Conservation (phyloP, 2,888 invertebrate species). For the Rhagium mordax region DNA sequence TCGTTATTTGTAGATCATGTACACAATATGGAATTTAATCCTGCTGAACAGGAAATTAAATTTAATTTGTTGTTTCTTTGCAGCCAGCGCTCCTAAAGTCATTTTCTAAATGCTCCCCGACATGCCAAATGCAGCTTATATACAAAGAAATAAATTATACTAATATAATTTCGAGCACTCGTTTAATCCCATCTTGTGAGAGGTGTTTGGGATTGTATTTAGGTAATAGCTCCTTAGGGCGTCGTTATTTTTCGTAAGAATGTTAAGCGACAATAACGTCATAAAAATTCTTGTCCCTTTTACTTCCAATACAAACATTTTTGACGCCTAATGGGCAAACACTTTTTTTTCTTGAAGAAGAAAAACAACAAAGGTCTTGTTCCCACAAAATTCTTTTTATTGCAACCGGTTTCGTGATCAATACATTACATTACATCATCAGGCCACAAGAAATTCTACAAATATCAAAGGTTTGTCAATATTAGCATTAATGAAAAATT, state of each 20-base stretch:
- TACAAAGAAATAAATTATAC: conserved; percentile 39
- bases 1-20: neutral
- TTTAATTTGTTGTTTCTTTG: conserved; percentile 38
- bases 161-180: conserved; percentile 41
- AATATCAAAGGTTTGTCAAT: too few relatives aligned
- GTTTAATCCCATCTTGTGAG: conserved; percentile 21
- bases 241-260: neutral
- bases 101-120: conserved; percentile 40
- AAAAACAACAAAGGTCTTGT: too few relatives aligned
- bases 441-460: too few relatives aligned
- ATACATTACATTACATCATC: too few relatives aligned
- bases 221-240: neutral
- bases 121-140: conserved; percentile 47
- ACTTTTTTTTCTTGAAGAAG: too few relatives aligned
- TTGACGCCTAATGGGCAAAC: too few relatives aligned
- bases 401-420: too few relatives aligned
- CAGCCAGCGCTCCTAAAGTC: conserved; percentile 40
- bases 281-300: too few relatives aligned
- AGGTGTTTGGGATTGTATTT: conserved; percentile 4
- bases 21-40: neutral
- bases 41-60: conserved; percentile 40
- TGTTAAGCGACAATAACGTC: too few relatives aligned
- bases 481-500: too few relatives aligned
- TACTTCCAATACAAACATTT: too few relatives aligned
- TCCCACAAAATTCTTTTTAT: too few relatives aligned